Percentiles rank a stretch among this genome's conserved stretches.
Conservation (phyloP, 1,140 invertebrate species). For the Sarcophaga bullata region DNA sequence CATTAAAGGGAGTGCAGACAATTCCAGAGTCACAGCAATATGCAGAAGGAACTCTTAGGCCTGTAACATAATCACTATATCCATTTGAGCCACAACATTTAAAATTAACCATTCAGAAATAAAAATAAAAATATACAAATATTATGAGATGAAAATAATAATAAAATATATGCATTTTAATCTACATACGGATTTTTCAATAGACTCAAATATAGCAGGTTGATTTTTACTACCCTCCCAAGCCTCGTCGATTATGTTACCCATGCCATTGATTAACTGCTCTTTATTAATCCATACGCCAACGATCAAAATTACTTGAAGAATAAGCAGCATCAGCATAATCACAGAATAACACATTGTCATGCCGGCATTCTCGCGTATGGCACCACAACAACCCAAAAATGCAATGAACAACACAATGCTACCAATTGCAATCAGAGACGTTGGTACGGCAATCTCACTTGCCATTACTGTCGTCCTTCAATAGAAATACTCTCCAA, state of each 20-base stretch:
- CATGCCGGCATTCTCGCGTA: slow-evolving; percentile 85
- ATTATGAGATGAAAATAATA: background rate
- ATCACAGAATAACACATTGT: slow-evolving; percentile 78
- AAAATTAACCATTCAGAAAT: background rate
- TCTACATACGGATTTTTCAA: slow-evolving; percentile 55
- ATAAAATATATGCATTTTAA: background rate
- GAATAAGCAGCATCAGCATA: slow-evolving; percentile 72
- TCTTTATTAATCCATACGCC: slow-evolving; percentile 69
- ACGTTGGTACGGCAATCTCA: slow-evolving; percentile 68
- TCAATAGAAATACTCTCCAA: slow-evolving; percentile 68
- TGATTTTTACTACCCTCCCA: slow-evolving; percentile 47
- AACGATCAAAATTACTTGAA: slow-evolving; percentile 73
- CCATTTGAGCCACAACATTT: slow-evolving; percentile 69
- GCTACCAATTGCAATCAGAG: slow-evolving; percentile 77
- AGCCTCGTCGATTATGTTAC: slow-evolving; percentile 64
- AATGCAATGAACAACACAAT: slow-evolving; percentile 82
- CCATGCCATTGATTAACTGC: slow-evolving; percentile 61
- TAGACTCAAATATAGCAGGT: slow-evolving; percentile 55
- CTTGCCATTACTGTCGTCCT: slow-evolving; percentile 67
- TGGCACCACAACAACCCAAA: slow-evolving; percentile 87
- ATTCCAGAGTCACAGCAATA: slow-evolving; percentile 52
- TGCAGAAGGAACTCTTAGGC: background rate
- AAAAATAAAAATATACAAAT: background rate
- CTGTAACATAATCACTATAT: slow-evolving; percentile 53
- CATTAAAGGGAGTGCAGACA: slow-evolving; percentile 47